Base-by-base conservation (phyloP, 2,888 invertebrate genomes). In the Mellilla xanthometata region DNA sequence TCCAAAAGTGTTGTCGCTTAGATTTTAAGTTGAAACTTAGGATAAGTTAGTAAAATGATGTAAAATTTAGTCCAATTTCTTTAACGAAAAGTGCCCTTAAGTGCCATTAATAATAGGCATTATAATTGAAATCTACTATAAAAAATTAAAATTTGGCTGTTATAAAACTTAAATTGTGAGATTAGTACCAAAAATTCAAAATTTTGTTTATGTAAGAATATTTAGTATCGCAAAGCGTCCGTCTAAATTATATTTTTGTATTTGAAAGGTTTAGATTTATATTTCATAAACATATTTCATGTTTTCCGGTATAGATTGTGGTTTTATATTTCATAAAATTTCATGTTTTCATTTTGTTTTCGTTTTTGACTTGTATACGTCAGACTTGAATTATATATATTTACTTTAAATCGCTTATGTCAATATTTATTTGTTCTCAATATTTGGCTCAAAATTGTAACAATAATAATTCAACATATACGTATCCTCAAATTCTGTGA, bases 1-100 rank as follows among this genome's bases (percentile, higher is more conserved):
- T 87, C 86, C 86, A 85, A 79, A 79, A 72, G 66, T 66, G 63
- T 68, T 74, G 62, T 72, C 64, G 56, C 65, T 68, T 55, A 49
- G 62, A 13, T 57, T 27, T 10, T 73, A 70, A 70, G 66, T 50
- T 61, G 31, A 55, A 28, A 36, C 31, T 41, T 50, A 41, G 15
- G 11, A 6, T 28, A 43, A 44, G 19, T 12, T 35, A 36, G 27
- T 31, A 15, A 34, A 39, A 36, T 35, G 24, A 12, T 34, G 28
- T 44, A 38, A 23, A 34, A 39, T 34, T 28, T 28, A 49, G 45
- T 33, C 30, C 29, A 39, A 15, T 8, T 12, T 33, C 12, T 19
- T 31, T 12, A 12, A 30, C 4, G 2, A 33, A 9, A 11, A 31
- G 36, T 38, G 1, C 23, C 22, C 1, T 15, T 39, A 13, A 30